Conservation (phyloP, 2,888 invertebrate species). For the Melieria picta region DNA sequence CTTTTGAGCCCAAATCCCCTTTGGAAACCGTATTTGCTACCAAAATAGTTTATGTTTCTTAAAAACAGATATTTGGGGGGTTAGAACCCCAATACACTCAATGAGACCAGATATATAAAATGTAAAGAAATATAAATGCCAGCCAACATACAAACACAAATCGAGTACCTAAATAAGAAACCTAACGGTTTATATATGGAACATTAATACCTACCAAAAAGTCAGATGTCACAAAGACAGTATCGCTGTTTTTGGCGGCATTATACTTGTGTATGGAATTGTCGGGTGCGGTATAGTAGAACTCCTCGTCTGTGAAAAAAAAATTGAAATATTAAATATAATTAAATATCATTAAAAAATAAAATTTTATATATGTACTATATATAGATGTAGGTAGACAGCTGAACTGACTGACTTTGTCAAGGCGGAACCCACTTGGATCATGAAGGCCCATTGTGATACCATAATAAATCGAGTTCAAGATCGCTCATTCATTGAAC, state of each 20-base stretch:
- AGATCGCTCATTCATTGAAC: too few relatives aligned
- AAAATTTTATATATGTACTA: neutral
- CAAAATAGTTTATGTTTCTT: too few relatives aligned
- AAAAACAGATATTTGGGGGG: too few relatives aligned
- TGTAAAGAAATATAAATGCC: neutral
- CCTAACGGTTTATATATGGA: too few relatives aligned
- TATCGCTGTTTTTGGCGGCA: conserved; percentile 56
- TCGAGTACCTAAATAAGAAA: too few relatives aligned
- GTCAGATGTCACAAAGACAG: conserved; percentile 48
- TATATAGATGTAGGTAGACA: neutral
- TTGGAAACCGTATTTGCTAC: too few relatives aligned
- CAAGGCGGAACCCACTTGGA: too few relatives aligned
- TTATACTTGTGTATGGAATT: conserved; percentile 66
- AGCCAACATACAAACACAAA: too few relatives aligned
- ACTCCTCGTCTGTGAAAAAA: conserved; percentile 68
- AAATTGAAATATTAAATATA: neutral
- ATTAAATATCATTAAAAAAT: neutral
- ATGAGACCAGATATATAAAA: neutral
- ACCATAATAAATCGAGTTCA: too few relatives aligned
- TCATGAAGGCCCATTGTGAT: too few relatives aligned
- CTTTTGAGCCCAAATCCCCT: too few relatives aligned
- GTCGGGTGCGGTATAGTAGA: conserved; percentile 66
- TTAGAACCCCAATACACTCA: neutral
- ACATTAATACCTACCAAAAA: conserved; percentile 51
- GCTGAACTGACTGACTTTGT: too few relatives aligned